Evolutionary conservation across 2,888 invertebrate species (phyloP).

Genomic region (Sceliomorpha sp.): DNA sequence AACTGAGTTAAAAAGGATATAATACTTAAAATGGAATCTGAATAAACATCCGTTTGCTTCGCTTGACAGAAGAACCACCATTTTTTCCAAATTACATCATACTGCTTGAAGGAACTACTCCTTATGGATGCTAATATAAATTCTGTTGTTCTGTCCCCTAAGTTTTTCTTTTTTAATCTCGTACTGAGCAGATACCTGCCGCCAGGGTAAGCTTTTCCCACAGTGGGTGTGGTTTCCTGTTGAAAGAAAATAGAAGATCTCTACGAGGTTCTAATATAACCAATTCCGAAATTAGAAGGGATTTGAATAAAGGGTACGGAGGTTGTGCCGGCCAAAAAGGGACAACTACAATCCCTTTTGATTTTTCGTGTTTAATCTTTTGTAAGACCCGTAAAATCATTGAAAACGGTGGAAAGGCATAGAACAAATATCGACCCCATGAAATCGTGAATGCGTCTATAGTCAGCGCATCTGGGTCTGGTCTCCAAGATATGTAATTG

Average conservation of each 20-base stretch:
- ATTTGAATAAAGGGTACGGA: slow-evolving; percentile 5
- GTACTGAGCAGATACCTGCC: slow-evolving; percentile 13
- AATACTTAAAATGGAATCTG: slow-evolving; percentile 16
- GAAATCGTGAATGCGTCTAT: slow-evolving; percentile 26
- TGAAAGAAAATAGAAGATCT: neutral
- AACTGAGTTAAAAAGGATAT: slow-evolving; percentile 30
- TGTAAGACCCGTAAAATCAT: slow-evolving; percentile 15
- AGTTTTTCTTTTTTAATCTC: slow-evolving; percentile 8
- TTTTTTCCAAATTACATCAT: slow-evolving; percentile 21
- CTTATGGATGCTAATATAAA: slow-evolving; percentile 14
- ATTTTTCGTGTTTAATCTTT: slow-evolving; percentile 20
- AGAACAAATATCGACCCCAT: slow-evolving; percentile 15
- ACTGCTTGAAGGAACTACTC: slow-evolving; percentile 12
- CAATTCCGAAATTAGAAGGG: too few relatives aligned
- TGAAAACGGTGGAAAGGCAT: slow-evolving; percentile 25
- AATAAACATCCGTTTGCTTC: slow-evolving; percentile 17
- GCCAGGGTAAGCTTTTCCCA: slow-evolving; percentile 11
- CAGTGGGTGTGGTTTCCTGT: slow-evolving; percentile 7
- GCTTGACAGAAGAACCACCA: slow-evolving; percentile 44
- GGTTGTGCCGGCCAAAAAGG: slow-evolving; percentile 10
- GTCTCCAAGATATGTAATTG: slow-evolving; percentile 14
- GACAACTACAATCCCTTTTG: slow-evolving; percentile 22
- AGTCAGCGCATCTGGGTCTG: slow-evolving; percentile 16
- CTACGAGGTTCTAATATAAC: too few relatives aligned
- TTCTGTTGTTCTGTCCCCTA: slow-evolving; percentile 2